Base-by-base conservation (phyloP, 2,113 vertebrate species). In the Saguinus midas region DNA sequence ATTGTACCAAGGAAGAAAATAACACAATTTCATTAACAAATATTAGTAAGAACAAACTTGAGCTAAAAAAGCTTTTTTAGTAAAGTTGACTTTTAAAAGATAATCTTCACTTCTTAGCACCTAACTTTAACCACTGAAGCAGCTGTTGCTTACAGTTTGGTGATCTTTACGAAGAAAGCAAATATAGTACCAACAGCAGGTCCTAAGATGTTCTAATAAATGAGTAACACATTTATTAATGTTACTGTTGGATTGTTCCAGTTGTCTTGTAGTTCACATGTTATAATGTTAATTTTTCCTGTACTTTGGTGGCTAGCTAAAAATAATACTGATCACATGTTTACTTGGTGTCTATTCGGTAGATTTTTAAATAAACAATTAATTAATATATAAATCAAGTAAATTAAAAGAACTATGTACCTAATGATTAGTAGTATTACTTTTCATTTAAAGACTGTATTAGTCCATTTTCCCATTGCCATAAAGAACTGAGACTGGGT, bases 401-500 rank as follows among this genome's bases (percentile, higher is more conserved):
- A 48, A 93, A 66, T 96, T 64, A 45, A 91, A 91, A 23, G 32
- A 66, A 35, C 3, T 18, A 75, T 57, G 9, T 61, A 55, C 58
- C 95, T 68, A 70, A 96, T 92, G 92, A 80, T 27, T 29, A 50
- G 37, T 79, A 25, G 11, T 94, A 89, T 40, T 70, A 25, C 83
- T 90, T 45, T 82, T 50, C 32, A 68, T 16, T 75, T 40, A 75
- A 50, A 90, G 18, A 32, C 27, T 29, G 27, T 64, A 64, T 29
- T 64, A 32, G 61, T 64, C 27, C 61, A 64, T 64, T 32, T 29
- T 64, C 61, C 61, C 27, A 64, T 32, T 64, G 61, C 61, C 13
- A 64, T 32, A 14, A 64, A 32, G 61, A 64, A 64, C 12, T 64
- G 61, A 64, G 61, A 64, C 61, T 14, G 27, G 27, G 27, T 6